Percentiles rank a stretch among this genome's conserved stretches.
These are phyloP conservation scores for Orthosia gothica DNA, from an alignment of 2,888 invertebrate genomes.

Conservation along the genomic window DNA sequence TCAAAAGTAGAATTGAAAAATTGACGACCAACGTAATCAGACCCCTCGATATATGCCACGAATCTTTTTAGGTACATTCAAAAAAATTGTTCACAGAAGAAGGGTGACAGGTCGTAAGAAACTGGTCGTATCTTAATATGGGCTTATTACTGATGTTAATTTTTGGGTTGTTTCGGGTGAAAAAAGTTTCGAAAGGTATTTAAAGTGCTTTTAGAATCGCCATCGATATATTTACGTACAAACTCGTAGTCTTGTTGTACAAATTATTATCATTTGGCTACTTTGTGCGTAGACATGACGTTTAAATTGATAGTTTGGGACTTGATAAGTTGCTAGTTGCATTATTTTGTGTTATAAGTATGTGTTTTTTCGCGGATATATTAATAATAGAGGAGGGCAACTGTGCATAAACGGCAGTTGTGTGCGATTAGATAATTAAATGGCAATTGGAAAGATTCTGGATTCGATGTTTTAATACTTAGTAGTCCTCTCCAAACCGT, in stretches of 20 bases:
- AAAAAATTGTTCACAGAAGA: conserved; percentile 1
- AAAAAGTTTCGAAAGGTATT: conserved; percentile 83
- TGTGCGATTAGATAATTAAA: conserved; percentile 10
- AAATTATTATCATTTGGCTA: conserved; percentile 72
- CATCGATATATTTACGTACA: conserved; percentile 89
- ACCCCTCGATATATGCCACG: conserved; percentile 48
- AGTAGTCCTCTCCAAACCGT: too few relatives aligned
- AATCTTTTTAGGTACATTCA: not conserved
- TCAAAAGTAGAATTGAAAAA: conserved; percentile 83
- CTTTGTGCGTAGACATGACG: conserved; percentile 62
- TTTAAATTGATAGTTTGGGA: conserved; percentile 62
- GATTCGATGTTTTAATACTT: too few relatives aligned
- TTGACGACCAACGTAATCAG: conserved; percentile 70
- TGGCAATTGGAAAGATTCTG: not conserved
- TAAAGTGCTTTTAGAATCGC: conserved; percentile 87
- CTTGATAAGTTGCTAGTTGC: conserved; percentile 40
- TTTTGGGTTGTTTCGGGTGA: conserved; percentile 83
- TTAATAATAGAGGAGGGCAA: not conserved
- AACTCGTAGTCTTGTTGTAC: conserved; percentile 77
- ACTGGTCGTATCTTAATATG: conserved; percentile 75
- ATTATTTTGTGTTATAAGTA: conserved; percentile 21
- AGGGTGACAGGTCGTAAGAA: conserved; percentile 64
- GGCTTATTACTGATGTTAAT: conserved; percentile 89
- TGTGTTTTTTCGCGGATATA: conserved; percentile 23
- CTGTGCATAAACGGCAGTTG: conserved; percentile 21